Evolutionary conservation across 1,140 invertebrate genomes (phyloP), one percentile per base, ranked within the genome.

Genomic region (Orussus abietinus): DNA sequence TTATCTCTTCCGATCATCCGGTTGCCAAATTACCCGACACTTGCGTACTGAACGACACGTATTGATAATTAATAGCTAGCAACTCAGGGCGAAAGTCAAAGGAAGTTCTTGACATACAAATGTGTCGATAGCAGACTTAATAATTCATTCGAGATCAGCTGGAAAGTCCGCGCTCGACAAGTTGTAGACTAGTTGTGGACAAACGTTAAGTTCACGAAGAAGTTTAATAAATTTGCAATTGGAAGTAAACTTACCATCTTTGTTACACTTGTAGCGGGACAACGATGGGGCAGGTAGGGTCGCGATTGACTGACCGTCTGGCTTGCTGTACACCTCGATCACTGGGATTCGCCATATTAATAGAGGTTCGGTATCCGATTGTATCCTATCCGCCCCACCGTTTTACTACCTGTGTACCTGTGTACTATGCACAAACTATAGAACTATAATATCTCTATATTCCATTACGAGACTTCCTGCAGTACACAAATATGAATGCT

Each of bases 231-330:
- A 25, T 7, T 7, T 25, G n/a, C n/a, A 25, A 25, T 6, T n/a
- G n/a, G 22, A 25, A 25, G n/a, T 25, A 7, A 6, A 25, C 22
- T 25, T 15, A 31, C 48, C 18, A 3, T 12, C 18, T 9, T 19
- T 36, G 4, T 18, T 17, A 11, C n/a, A n/a, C 7, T 17, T 20
- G 6, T 35, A 6, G 25, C 29, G 26, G 17, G 10, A 12, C 21
- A 36, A 17, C 31, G 32, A 1, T 10, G 44, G 35, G 52, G 38
- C 40, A 42, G 33, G 10, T 5, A 37, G 39, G 37, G 21, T 26
- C n/a, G 47, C 44, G 21, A 38, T 35, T 44, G 36, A 13, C 49
- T 49, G 36, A 55, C 53, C 51, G 53, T 40, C 52, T 45, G 40
- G 33, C 47, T 44, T 20, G 32, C 13, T 37, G 25, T 19, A 47